Evolutionary conservation across 2,888 invertebrate genomes (phyloP).

Genomic region (Stramonita haemastoma): DNA sequence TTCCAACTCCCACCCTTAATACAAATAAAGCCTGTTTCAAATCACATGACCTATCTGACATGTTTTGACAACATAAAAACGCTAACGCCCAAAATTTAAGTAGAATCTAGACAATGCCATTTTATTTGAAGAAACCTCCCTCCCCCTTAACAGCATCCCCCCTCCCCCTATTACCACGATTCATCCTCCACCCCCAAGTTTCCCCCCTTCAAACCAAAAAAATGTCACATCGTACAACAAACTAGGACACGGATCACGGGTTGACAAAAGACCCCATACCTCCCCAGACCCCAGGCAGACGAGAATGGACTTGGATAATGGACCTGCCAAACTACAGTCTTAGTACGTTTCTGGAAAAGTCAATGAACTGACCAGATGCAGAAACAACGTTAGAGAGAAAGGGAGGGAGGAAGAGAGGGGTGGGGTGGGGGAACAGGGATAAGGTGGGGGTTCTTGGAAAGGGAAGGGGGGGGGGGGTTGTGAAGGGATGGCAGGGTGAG

Average conservation of each 20-base stretch:
- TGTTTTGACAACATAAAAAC: too few relatives aligned
- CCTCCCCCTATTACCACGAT: background rate
- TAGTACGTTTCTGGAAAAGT: background rate
- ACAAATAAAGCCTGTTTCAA: too few relatives aligned
- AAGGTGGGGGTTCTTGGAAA: background rate
- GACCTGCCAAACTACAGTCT: background rate
- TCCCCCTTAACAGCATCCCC: background rate
- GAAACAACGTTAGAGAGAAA: background rate
- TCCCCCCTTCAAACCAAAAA: background rate
- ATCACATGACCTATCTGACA: too few relatives aligned
- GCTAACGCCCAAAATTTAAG: too few relatives aligned
- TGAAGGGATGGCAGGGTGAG: background rate
- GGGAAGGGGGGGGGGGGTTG: background rate
- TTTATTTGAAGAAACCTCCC: too few relatives aligned
- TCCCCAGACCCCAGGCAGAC: background rate
- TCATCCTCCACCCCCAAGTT: background rate
- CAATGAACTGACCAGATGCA: background rate
- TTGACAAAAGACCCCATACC: background rate
- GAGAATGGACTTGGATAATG: constrained; percentile 14
- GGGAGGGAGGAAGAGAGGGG: background rate
- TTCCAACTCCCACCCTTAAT: too few relatives aligned
- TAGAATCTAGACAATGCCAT: too few relatives aligned
- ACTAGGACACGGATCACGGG: background rate
- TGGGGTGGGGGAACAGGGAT: background rate
- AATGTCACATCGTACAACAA: background rate